Percentiles rank a stretch among this genome's conserved stretches.
Conservation (phyloP, 23 tunicate genomes). For the Ascidia mentula region DNA sequence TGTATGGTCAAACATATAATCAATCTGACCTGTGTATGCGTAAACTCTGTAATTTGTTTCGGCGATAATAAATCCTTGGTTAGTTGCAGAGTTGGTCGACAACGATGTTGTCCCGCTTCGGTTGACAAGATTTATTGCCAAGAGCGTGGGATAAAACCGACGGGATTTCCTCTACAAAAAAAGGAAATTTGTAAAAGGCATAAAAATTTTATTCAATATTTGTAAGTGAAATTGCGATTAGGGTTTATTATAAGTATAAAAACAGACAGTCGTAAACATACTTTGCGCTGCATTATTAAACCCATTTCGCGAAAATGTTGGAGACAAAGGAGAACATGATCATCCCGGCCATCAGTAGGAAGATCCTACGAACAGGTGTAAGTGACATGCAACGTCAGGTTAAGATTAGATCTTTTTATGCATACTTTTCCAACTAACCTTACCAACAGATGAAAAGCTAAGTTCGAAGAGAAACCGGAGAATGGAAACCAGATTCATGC, state of each 20-base stretch:
- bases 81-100: background rate
- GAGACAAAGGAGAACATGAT: conserved; percentile 75
- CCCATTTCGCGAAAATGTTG: conserved; percentile 94
- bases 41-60: conserved; percentile 91
- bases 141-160: conserved; percentile 86
- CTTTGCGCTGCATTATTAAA: conserved; percentile 81
- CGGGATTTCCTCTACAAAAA: conserved; percentile 57
- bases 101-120: conserved; percentile 15
- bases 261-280: too few species aligned
- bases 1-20: too few species aligned
- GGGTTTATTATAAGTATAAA: too few species aligned
- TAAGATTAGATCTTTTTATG: background rate
- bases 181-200: background rate
- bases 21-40: conserved; percentile 89
- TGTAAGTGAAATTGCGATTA: too few species aligned
- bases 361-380: conserved; percentile 46
- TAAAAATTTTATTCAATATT: too few species aligned
- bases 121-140: conserved; percentile 69
- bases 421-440: conserved; percentile 55
- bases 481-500: conserved; percentile 77
- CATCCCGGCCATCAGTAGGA: conserved; percentile 78
- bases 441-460: conserved; percentile 76
- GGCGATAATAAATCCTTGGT: conserved; percentile 71
- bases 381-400: background rate
- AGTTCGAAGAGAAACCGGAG: conserved; percentile 81